phyloP scores from a whole-genome alignment of 2,797 vertebrate genomes.

The Gymnoscopelus braueri region DNA sequence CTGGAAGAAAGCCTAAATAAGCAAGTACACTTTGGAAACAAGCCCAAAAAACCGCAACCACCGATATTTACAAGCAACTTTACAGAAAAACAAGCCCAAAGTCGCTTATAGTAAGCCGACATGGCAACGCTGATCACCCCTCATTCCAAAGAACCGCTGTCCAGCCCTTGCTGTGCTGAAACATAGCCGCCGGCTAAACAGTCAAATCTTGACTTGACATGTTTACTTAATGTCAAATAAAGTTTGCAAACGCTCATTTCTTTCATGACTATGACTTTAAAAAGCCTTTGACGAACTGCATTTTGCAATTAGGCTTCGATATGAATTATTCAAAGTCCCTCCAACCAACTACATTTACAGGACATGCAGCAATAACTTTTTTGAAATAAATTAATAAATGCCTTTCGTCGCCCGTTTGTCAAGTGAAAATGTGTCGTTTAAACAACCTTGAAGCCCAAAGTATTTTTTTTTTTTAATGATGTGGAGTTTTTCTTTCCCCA shows the following conservation, averaged over 20 bases:
- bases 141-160: slow-evolving; percentile 40
- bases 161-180: slow-evolving; percentile 60
- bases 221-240: neutral
- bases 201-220: neutral
- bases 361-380: neutral
- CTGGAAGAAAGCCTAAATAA: too few species aligned
- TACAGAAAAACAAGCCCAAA: too few species aligned
- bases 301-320: slow-evolving; percentile 19
- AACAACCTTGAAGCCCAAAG: slow-evolving; percentile 19
- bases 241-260: neutral
- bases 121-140: neutral
- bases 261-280: too few species aligned
- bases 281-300: slow-evolving; percentile 18
- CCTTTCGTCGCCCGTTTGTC: slow-evolving; percentile 12
- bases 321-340: neutral
- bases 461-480: slow-evolving; percentile 29
- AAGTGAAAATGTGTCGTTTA: slow-evolving; percentile 17
- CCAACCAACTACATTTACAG: slow-evolving; percentile 12
- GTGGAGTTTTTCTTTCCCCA: slow-evolving; percentile 9
- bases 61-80: too few species aligned
- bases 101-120: too few species aligned
- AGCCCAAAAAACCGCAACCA: too few species aligned
- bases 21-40: too few species aligned
- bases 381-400: slow-evolving; percentile 30
- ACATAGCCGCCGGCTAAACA: neutral